Conservation (phyloP, 1,140 invertebrate genomes). For the Cyphomyrmex costatus region DNA sequence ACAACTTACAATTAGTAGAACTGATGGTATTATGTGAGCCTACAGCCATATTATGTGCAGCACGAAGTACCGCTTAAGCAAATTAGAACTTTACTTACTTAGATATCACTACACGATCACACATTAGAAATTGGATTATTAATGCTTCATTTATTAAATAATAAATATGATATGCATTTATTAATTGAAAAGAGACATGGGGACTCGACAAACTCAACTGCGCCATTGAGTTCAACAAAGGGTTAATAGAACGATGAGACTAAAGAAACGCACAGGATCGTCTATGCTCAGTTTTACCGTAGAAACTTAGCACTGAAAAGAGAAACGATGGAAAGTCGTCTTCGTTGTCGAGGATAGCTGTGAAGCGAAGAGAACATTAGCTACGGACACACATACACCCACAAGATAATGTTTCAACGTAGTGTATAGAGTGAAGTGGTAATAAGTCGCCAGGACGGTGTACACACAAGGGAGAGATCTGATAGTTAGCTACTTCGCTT, state of each 20-base stretch:
- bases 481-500: slow-evolving; percentile 52
- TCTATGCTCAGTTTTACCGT: slow-evolving; percentile 19
- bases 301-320: slow-evolving; percentile 39
- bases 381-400: slow-evolving; percentile 30
- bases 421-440: slow-evolving; percentile 12
- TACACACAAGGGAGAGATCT: slow-evolving; percentile 49
- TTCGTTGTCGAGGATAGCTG: not conserved
- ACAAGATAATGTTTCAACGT: slow-evolving; percentile 2
- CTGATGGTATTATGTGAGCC: not conserved
- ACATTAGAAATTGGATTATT: slow-evolving; percentile 2
- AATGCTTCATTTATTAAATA: not conserved
- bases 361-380: slow-evolving; percentile 18
- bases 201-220: slow-evolving; percentile 11
- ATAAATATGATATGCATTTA: not conserved
- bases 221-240: not conserved
- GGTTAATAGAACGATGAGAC: not conserved
- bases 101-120: not conserved
- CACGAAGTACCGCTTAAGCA: not conserved
- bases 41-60: not conserved
- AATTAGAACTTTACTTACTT: not conserved
- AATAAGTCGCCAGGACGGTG: slow-evolving; percentile 54
- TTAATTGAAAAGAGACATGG: not conserved
- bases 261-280: slow-evolving; percentile 40
- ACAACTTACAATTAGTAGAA: slow-evolving; percentile 2
- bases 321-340: slow-evolving; percentile 30